phyloP scores from a whole-genome alignment of 2,888 invertebrate genomes.

The Andrena minutula region DNA sequence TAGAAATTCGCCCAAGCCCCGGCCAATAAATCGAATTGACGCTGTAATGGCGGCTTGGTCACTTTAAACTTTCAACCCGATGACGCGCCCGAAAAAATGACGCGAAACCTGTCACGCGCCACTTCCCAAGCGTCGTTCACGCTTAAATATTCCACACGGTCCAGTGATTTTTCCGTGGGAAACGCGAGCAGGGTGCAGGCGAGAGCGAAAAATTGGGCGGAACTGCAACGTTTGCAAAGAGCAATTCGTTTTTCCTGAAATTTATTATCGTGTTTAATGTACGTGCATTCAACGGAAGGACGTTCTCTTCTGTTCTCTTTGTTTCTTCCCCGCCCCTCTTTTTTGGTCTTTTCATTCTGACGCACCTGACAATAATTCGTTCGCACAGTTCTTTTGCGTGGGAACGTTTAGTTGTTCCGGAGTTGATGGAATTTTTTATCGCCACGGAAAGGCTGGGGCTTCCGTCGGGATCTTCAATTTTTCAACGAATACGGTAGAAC shows the following conservation, averaged over 20 bases:
- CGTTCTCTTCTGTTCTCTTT: too few relatives aligned
- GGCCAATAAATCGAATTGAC: too few relatives aligned
- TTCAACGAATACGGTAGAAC: conserved; percentile 20
- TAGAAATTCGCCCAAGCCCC: too few relatives aligned
- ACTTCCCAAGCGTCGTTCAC: too few relatives aligned
- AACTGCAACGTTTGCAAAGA: neutral
- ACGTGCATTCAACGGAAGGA: neutral
- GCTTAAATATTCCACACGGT: neutral
- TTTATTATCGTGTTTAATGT: conserved; percentile 2
- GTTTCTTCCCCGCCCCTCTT: neutral
- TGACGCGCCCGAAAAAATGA: too few relatives aligned
- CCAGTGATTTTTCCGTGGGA: neutral
- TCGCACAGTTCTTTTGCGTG: neutral
- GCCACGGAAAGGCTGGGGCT: neutral
- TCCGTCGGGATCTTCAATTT: conserved; percentile 15
- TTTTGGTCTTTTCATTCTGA: neutral
- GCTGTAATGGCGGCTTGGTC: too few relatives aligned
- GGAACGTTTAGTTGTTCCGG: conserved; percentile 8
- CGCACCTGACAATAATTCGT: neutral
- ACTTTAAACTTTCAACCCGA: too few relatives aligned
- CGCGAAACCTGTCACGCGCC: too few relatives aligned
- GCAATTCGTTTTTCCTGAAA: neutral
- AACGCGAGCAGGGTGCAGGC: neutral
- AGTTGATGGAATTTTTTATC: conserved; percentile 35
- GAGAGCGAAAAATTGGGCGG: neutral